These are phyloP conservation scores for Argentina silus DNA, from an alignment of 2,797 vertebrate genomes.

Conservation along the genomic window DNA sequence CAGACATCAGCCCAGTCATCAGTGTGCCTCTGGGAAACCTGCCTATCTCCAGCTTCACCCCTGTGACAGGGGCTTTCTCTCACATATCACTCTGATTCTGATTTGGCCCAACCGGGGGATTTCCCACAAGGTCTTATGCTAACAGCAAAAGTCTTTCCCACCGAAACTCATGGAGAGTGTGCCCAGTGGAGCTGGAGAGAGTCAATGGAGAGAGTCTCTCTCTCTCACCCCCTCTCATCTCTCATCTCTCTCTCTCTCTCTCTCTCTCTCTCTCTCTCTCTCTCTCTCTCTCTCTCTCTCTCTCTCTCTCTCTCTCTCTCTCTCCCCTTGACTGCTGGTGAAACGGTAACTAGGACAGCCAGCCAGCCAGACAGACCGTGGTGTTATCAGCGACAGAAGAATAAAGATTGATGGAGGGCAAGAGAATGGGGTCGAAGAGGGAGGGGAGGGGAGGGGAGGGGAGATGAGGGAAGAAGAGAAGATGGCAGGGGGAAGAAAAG, in stretches of 20 bases:
- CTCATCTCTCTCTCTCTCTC: not conserved
- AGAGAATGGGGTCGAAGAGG: not conserved
- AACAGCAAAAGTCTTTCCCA: conserved; percentile 13
- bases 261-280: conserved; percentile 3
- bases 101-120: not conserved
- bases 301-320: not conserved
- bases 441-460: not conserved
- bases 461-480: not conserved
- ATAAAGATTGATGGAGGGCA: conserved; percentile 2
- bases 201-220: no score
- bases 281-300: not conserved
- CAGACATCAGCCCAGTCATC: conserved; percentile 26
- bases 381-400: not conserved
- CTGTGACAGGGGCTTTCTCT: conserved; percentile 14
- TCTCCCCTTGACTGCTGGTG: no score
- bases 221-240: not conserved
- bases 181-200: not conserved
- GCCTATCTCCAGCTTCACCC: conserved; percentile 11
- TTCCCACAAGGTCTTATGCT: conserved; percentile 24
- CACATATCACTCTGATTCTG: conserved; percentile 23
- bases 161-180: not conserved
- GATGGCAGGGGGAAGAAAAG: not conserved
- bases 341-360: conserved; percentile 15
- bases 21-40: conserved; percentile 8
- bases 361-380: not conserved